Percentiles rank a stretch among this genome's conserved stretches.
Evolutionary conservation across 2,113 vertebrate species (phyloP).

Genomic region (Leiothrix lutea): DNA sequence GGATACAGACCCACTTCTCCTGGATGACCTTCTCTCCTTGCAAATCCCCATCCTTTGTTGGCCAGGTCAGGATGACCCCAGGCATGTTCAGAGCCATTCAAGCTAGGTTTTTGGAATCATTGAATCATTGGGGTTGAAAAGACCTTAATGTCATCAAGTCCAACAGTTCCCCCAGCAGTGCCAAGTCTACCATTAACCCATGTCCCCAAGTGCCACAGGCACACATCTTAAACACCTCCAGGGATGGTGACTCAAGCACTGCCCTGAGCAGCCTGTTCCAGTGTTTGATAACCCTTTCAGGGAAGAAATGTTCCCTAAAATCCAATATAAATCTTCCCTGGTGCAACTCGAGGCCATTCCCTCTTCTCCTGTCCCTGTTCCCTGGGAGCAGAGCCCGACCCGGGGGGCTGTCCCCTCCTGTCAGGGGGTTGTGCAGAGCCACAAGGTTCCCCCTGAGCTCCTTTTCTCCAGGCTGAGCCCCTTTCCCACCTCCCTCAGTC

Average conservation of each 20-base stretch:
- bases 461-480: background rate
- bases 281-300: background rate
- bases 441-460: background rate
- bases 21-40: background rate
- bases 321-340: background rate
- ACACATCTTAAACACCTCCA: background rate
- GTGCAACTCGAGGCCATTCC: rapidly evolving
- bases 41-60: rapidly evolving
- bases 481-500: background rate
- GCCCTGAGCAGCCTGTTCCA: background rate
- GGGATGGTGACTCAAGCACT: background rate
- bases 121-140: background rate
- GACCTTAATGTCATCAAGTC: rapidly evolving
- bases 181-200: background rate
- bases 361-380: background rate
- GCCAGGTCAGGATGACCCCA: background rate
- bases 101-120: background rate
- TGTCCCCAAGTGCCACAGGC: background rate
- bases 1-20: background rate
- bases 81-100: background rate
- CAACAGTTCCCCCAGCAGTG: background rate
- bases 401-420: background rate
- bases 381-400: background rate
- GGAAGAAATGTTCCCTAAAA: background rate
- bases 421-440: background rate